Evolutionary conservation across 2,113 vertebrate species (phyloP), one percentile per base, ranked within the genome.

Genomic region (Oncorhynchus kisutch): DNA sequence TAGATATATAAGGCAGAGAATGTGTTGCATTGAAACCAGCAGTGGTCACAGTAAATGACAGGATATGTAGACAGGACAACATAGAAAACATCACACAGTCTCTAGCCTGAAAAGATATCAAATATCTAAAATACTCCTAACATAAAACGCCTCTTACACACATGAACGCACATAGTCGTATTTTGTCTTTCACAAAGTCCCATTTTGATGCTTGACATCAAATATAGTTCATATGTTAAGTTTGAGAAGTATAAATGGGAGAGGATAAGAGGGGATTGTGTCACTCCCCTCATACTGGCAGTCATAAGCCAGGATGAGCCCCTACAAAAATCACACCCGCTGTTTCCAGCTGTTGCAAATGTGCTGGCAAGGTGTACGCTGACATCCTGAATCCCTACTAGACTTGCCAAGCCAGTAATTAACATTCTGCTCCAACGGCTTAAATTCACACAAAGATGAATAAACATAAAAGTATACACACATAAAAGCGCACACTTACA

Each of bases 201-300:
- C 83, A 86, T 77, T 62, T 89, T 77, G 84, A 75, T 73, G 74
- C 73, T 68, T 70, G 70, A 81, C 84, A 71, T 59, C 64, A 82
- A 90, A 78, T 81, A 76, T 73, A 82, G 84, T 78, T 82, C 79
- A 82, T 69, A 48, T 88, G 83, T 90, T 86, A 71, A 76, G 83
- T 77, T 68, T 78, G 68, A 82, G 80, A 5, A 70, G 71, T 70
- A 71, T 81, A 84, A 91, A 89, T 82, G 85, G 82, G 80, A 31
- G 60, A 78, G 89, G 88, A 90, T 91, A 77, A 91, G 84, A 71
- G 64, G 54, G 88, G 90, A 88, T 91, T 90, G 85, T 88, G 86
- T 70, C 84, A 86, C 82, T 84, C 85, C 76, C 81, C 81, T 88
- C 83, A 88, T 77, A 82, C 89, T 86, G 87, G 86, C 85, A 87